phyloP scores from a whole-genome alignment of 1,140 invertebrate species.

The Drosophila dunni region DNA sequence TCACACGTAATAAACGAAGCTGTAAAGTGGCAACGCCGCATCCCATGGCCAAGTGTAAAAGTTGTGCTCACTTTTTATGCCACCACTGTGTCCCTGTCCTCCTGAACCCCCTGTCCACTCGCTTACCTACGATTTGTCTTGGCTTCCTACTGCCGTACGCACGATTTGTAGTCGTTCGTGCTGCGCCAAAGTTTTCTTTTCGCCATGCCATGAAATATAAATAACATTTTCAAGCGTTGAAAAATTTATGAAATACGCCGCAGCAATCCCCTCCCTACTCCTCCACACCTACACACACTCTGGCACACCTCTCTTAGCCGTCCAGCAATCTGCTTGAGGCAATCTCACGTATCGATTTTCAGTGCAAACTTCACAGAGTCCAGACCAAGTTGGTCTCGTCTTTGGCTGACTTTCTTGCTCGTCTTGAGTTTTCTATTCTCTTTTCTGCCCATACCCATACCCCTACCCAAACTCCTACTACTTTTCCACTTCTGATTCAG shows the following conservation, averaged over 20 bases:
- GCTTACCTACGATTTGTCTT: conserved; percentile 46
- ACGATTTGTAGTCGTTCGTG: conserved; percentile 81
- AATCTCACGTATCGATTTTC: conserved; percentile 72
- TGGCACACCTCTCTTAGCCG: not conserved
- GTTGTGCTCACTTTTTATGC: conserved; percentile 64
- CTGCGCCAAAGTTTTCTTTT: conserved; percentile 76
- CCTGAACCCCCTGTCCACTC: not conserved
- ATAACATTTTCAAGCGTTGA: conserved; percentile 77
- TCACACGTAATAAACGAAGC: conserved; percentile 82
- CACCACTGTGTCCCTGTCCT: not conserved
- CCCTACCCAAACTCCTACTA: too few relatives aligned
- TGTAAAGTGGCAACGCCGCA: conserved; percentile 71
- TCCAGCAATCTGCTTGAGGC: conserved; percentile 45
- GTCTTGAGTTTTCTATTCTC: conserved; percentile 17
- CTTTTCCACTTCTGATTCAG: not conserved
- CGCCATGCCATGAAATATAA: conserved; percentile 76
- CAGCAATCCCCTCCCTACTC: conserved; percentile 8
- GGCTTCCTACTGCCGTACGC: conserved; percentile 59
- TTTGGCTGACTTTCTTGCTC: conserved; percentile 31
- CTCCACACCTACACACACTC: too few relatives aligned
- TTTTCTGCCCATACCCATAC: not conserved
- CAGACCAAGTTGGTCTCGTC: conserved; percentile 30
- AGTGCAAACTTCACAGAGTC: conserved; percentile 55
- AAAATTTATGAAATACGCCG: conserved; percentile 79
- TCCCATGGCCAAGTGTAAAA: conserved; percentile 58